A percentile compares a stretch with the other conserved stretches of the same genome.
Conservation (phyloP, 2,888 invertebrate species). For the Dolomedes plantarius region DNA sequence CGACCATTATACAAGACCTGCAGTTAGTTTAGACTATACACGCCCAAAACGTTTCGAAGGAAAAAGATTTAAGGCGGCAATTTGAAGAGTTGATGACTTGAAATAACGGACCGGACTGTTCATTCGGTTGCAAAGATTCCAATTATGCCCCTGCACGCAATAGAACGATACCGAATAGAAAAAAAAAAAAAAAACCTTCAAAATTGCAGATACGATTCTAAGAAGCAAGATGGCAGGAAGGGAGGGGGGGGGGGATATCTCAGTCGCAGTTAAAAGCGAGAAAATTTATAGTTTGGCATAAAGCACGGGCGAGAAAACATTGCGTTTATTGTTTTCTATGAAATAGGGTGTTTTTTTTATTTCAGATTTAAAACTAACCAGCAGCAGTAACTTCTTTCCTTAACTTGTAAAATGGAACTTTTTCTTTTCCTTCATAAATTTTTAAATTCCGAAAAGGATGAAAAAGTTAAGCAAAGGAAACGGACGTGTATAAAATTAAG, state of each 20-base stretch:
- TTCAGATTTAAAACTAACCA: neutral
- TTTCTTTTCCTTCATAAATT: too few relatives aligned
- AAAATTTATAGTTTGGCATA: constrained; percentile 40
- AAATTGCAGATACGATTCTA: neutral
- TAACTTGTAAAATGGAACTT: neutral
- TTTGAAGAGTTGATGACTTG: constrained; percentile 61
- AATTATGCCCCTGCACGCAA: constrained; percentile 40
- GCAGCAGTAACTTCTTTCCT: neutral
- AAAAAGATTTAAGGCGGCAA: constrained; percentile 48
- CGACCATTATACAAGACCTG: constrained; percentile 32
- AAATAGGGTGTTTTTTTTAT: neutral
- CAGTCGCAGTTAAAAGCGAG: constrained; percentile 28
- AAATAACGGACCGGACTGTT: constrained; percentile 42
- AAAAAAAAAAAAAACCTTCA: neutral
- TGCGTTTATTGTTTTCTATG: neutral
- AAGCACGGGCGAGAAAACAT: neutral
- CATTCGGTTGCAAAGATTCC: constrained; percentile 29
- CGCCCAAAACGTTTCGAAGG: constrained; percentile 23
- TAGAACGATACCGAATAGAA: neutral
- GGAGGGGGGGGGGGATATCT: neutral
- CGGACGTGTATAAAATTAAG: too few relatives aligned
- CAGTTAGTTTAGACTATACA: constrained; percentile 46
- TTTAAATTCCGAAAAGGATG: too few relatives aligned
- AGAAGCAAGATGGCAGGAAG: too few relatives aligned
- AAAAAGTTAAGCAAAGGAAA: too few relatives aligned